Base-by-base conservation (phyloP, 2,888 invertebrate genomes). In the Hedya salicella region DNA sequence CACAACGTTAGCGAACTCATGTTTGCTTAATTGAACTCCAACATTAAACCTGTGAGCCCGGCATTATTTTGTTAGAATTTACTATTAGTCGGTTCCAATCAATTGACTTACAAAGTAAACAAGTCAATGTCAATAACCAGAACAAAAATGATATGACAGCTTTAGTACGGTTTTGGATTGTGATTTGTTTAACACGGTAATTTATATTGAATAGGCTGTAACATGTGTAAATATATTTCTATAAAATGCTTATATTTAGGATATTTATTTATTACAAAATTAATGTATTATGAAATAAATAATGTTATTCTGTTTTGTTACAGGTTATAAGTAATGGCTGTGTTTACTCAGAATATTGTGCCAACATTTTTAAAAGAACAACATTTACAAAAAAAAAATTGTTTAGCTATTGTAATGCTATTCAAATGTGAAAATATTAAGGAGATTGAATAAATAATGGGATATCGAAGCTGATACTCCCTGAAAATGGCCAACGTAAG, bases 401-500 rank as follows among this genome's bases (percentile, higher is more conserved):
- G n/a, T 49, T 61, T 16, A 16, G 30, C 1, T n/a, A 19, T 19
- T n/a, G 19, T 32, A 14, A 32, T 32, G 48, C 14, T 54, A 16
- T 30, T n/a, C 6, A 46, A 40, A 16, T 49, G 42, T 48, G 30
- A 40, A 32, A 39, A 46, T 40, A 49, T 36, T 16, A 73, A 72
- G 71, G 69, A 77, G 81, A 83, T 83, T 44, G 44, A 52, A 46
- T 65, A 78, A 86, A 88, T 83, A 80, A 91, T 91, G 91, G 86
- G 80, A 86, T 75, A 81, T 75, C 83, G 83, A 76, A 91, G 91
- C 89, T 92, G 91, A 92, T 90, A 87, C 87, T 80, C 77, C 79
- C 83, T 80, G 82, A 91, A 87, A 83, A 92, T 92, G 92, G 92
- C 91, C 75, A 78, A 82, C 80, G 80, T 87, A 69, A 85, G 85